These are phyloP conservation scores for Odontomyia ornata DNA, from an alignment of 2,888 invertebrate species.

Conservation along the genomic window DNA sequence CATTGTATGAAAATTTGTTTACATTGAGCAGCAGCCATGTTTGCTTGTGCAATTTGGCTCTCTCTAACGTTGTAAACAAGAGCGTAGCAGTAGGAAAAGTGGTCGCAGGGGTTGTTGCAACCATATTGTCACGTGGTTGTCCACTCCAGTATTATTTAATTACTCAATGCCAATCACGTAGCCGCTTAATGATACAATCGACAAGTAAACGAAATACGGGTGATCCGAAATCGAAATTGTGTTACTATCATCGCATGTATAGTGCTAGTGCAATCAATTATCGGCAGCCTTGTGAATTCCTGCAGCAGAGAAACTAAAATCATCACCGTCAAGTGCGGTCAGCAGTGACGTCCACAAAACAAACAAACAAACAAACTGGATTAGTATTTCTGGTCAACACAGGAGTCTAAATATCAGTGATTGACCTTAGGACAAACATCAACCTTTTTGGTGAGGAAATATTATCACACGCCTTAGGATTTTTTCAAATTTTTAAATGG, in stretches of 20 bases:
- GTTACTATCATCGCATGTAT: constrained; percentile 31
- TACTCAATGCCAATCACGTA: too few species aligned
- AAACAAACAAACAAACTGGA: neutral
- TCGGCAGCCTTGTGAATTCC: constrained; percentile 8
- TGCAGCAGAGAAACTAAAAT: constrained; percentile 31
- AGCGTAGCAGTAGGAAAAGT: too few species aligned
- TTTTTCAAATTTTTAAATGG: constrained; percentile 15
- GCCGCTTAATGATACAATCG: too few species aligned
- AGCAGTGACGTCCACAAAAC: neutral
- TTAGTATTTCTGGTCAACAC: neutral
- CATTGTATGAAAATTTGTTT: too few species aligned
- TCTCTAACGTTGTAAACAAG: too few species aligned
- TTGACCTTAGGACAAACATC: constrained; percentile 8
- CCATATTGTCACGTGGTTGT: too few species aligned
- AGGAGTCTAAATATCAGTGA: neutral
- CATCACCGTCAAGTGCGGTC: constrained; percentile 29
- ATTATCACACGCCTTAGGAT: neutral
- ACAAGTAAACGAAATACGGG: neutral
- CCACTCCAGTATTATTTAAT: too few species aligned
- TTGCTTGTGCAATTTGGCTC: too few species aligned
- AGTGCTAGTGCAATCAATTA: constrained; percentile 17
- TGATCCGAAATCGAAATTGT: neutral
- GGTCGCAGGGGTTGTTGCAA: too few species aligned
- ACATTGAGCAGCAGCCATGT: too few species aligned
- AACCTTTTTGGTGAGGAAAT: neutral